Percentiles rank a stretch among this genome's conserved stretches.
Conservation (phyloP, 2,113 vertebrate genomes). For the Corythornis cristatus region DNA sequence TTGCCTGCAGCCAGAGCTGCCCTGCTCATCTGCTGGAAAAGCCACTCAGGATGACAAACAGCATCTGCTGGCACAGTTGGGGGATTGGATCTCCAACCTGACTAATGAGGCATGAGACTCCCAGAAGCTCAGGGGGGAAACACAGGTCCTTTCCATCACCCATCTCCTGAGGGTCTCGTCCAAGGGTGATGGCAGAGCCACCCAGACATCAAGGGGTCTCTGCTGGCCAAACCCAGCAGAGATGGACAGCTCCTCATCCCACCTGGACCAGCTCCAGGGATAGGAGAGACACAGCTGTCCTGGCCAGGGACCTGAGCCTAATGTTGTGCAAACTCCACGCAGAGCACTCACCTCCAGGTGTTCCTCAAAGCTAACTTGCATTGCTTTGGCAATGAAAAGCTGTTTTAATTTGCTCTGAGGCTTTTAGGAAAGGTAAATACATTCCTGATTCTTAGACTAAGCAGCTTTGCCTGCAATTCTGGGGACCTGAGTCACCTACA, state of each 20-base stretch:
- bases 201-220: rapidly evolving
- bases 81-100: neutral
- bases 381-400: rapidly evolving
- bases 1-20: neutral
- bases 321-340: rapidly evolving
- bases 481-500: neutral
- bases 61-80: neutral
- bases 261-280: rapidly evolving
- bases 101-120: rapidly evolving
- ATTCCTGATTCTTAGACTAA: neutral
- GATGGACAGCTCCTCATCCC: neutral
- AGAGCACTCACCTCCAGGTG: neutral
- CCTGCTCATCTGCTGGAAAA: neutral
- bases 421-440: neutral
- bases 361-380: rapidly evolving
- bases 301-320: neutral
- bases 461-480: neutral
- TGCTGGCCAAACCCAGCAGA: neutral
- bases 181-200: rapidly evolving
- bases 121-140: neutral
- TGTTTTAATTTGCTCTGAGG: neutral
- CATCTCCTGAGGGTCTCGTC: rapidly evolving
- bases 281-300: rapidly evolving
- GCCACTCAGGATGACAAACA: neutral
- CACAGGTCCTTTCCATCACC: neutral